These are phyloP conservation scores for Mongoloraphidia duomilia DNA, from an alignment of 2,888 invertebrate genomes.

Conservation along the genomic window DNA sequence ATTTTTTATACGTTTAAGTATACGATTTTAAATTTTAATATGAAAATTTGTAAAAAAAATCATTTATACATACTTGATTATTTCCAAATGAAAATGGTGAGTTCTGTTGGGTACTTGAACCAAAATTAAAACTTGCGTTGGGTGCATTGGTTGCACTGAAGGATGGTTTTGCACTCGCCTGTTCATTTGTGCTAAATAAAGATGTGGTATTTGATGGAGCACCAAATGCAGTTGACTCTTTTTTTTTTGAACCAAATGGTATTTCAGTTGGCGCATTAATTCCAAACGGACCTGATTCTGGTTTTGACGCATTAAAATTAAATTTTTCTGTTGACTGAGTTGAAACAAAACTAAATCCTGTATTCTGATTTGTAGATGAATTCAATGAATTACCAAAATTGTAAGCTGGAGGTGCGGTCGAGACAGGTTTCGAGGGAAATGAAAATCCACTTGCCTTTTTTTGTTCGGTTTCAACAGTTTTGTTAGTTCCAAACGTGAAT, in stretches of 20 bases:
- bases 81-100: conserved; percentile 1
- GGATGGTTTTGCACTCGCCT: not conserved
- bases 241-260: no score
- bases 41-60: no score
- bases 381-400: not conserved
- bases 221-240: conserved; percentile 16
- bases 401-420: not conserved
- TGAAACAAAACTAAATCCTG: not conserved
- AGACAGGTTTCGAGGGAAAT: not conserved
- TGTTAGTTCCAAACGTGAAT: not conserved
- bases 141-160: not conserved
- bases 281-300: not conserved
- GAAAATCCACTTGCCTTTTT: not conserved
- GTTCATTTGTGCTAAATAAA: not conserved
- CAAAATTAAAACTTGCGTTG: not conserved
- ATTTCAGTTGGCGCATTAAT: not conserved
- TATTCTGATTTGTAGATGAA: not conserved
- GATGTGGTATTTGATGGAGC: not conserved
- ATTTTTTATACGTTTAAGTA: no score
- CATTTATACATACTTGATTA: conserved; percentile 1
- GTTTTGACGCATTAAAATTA: not conserved
- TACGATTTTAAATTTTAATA: no score
- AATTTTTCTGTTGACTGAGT: not conserved
- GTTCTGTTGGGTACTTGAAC: conserved; percentile 6
- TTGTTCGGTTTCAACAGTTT: not conserved